Conservation (phyloP, 2,888 invertebrate genomes). For the Aleiodes leptofemur region DNA sequence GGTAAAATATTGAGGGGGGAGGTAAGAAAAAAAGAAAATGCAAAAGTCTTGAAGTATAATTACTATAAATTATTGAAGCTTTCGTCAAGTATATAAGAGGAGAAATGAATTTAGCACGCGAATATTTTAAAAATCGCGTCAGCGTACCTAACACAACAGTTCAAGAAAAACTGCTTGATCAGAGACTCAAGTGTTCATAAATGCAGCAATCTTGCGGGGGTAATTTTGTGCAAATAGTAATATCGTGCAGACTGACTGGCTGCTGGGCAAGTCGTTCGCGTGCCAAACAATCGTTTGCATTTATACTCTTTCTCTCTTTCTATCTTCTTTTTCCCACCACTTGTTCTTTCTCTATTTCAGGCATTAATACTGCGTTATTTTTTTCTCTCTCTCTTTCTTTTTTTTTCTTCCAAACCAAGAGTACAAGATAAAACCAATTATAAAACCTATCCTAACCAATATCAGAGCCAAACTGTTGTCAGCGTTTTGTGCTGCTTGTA, state of each 20-base stretch:
- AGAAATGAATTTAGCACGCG: constrained; percentile 36
- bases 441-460: constrained; percentile 65
- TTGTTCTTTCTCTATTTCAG: constrained; percentile 6
- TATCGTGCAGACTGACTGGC: constrained; percentile 68
- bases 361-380: neutral
- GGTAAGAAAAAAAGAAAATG: constrained; percentile 28
- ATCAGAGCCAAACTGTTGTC: constrained; percentile 61
- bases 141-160: neutral
- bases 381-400: neutral
- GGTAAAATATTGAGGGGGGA: constrained; percentile 1
- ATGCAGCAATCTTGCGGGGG: constrained; percentile 67
- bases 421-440: constrained; percentile 71
- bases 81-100: neutral
- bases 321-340: neutral
- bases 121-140: constrained; percentile 37
- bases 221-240: constrained; percentile 74
- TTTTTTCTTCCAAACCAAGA: constrained; percentile 29
- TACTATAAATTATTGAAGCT: neutral
- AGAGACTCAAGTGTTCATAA: constrained; percentile 65
- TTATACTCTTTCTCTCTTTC: constrained; percentile 58
- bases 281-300: constrained; percentile 70
- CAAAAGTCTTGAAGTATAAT: neutral
- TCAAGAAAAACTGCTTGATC: constrained; percentile 58
- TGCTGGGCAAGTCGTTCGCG: constrained; percentile 60
- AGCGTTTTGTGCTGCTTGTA: constrained; percentile 53